Evolutionary conservation across 2,113 vertebrate genomes (phyloP).

Genomic region (Origma solitaria): DNA sequence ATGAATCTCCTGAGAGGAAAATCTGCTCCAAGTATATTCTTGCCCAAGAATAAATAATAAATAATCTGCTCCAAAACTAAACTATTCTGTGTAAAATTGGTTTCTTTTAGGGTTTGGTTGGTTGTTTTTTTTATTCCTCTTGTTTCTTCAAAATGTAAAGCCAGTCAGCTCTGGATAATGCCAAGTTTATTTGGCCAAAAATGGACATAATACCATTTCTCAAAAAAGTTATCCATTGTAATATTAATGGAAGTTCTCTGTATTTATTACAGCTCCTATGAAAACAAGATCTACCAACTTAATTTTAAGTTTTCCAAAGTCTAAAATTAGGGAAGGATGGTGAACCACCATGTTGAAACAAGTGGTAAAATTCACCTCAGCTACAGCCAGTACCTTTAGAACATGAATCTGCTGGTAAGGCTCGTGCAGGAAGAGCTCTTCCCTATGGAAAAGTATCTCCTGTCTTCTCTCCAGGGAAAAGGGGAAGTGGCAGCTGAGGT

Average conservation of each 20-base stretch:
- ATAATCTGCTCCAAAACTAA: neutral
- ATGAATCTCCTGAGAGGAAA: neutral
- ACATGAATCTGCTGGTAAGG: neutral
- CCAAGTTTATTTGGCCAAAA: neutral
- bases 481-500: neutral
- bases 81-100: neutral
- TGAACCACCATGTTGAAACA: neutral
- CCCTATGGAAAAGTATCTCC: neutral
- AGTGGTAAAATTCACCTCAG: neutral
- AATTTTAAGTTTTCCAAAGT: neutral
- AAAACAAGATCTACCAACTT: neutral
- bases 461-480: neutral
- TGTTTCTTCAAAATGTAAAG: neutral
- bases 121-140: neutral
- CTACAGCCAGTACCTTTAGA: neutral
- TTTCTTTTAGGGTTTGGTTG: neutral
- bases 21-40: conserved; percentile 14
- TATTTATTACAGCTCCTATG: neutral
- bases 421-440: neutral
- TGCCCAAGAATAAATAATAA: conserved; percentile 41
- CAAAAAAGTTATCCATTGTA: neutral
- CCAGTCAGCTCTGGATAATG: neutral
- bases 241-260: neutral
- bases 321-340: neutral
- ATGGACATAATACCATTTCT: neutral